These are phyloP conservation scores for Heteromyza rotundicornis DNA, from an alignment of 2,888 invertebrate species.

Conservation along the genomic window DNA sequence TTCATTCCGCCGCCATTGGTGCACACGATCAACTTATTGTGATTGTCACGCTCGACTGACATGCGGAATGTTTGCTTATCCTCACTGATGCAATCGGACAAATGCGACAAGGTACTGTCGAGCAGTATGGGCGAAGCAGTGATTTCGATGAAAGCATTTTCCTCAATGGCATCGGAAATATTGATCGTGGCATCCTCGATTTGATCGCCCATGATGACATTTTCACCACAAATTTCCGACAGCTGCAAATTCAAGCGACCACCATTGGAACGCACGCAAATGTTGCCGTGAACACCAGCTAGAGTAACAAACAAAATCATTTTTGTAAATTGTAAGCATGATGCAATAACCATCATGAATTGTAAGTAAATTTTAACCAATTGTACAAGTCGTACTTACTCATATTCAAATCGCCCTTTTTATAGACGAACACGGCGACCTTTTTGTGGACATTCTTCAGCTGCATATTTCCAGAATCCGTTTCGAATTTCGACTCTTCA, in stretches of 20 bases:
- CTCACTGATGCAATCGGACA: constrained; percentile 43
- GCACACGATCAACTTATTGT: constrained; percentile 42
- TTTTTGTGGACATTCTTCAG: constrained; percentile 59
- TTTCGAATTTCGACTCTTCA: constrained; percentile 54
- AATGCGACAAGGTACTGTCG: constrained; percentile 46
- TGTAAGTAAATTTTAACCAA: no score
- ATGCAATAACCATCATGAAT: not conserved
- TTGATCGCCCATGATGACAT: constrained; percentile 46
- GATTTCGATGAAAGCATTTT: constrained; percentile 46
- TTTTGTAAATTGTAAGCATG: not conserved
- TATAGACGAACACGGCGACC: constrained; percentile 46
- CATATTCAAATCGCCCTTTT: constrained; percentile 55
- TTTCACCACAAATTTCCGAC: constrained; percentile 55
- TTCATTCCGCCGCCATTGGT: constrained; percentile 47
- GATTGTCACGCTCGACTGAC: constrained; percentile 38
- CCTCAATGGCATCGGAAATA: constrained; percentile 57
- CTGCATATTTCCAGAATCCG: constrained; percentile 49
- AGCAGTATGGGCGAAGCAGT: constrained; percentile 45
- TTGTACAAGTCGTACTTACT: no score
- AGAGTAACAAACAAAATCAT: not conserved
- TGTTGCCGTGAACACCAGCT: constrained; percentile 60
- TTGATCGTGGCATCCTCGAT: constrained; percentile 48
- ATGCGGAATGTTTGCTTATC: constrained; percentile 45
- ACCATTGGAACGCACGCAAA: constrained; percentile 50
- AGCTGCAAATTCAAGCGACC: constrained; percentile 56